These are phyloP conservation scores for Sussaba pulchella DNA, from an alignment of 2,888 invertebrate species.

Conservation along the genomic window DNA sequence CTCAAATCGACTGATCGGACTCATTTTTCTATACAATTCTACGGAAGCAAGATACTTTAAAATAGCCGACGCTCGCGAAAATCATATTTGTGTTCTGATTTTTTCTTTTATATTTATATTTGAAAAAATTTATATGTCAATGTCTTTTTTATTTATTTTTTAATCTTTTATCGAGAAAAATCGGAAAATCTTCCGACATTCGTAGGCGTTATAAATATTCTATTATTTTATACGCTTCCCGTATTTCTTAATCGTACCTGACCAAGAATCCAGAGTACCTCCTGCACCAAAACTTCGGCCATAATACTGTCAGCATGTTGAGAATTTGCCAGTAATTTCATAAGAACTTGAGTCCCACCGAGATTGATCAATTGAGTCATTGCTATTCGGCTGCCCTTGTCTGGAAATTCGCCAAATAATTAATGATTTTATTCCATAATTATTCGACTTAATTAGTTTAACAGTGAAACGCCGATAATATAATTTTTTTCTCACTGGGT, in stretches of 20 bases:
- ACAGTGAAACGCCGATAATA: constrained; percentile 1
- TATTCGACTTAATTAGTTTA: background rate
- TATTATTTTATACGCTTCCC: too few species aligned
- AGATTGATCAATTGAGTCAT: constrained; percentile 85
- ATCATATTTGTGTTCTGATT: too few species aligned
- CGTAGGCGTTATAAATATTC: too few species aligned
- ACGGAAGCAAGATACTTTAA: too few species aligned
- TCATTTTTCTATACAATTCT: too few species aligned
- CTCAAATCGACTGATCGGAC: too few species aligned
- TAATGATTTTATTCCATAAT: background rate
- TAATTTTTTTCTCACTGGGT: constrained; percentile 73
- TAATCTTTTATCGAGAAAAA: too few species aligned
- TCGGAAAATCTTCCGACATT: too few species aligned
- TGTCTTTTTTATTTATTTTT: too few species aligned
- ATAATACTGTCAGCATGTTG: constrained; percentile 86
- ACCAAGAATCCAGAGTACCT: constrained; percentile 87
- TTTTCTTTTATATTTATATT: too few species aligned
- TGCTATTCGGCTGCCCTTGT: constrained; percentile 86
- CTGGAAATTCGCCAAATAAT: constrained; percentile 83
- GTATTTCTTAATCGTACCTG: constrained; percentile 84
- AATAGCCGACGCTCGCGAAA: too few species aligned
- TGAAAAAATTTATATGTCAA: too few species aligned
- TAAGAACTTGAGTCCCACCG: constrained; percentile 86
- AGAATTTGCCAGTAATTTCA: constrained; percentile 86
- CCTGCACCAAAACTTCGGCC: constrained; percentile 86